Evolutionary conservation across 2,113 vertebrate species (phyloP).

Genomic region (Propithecus coquereli): DNA sequence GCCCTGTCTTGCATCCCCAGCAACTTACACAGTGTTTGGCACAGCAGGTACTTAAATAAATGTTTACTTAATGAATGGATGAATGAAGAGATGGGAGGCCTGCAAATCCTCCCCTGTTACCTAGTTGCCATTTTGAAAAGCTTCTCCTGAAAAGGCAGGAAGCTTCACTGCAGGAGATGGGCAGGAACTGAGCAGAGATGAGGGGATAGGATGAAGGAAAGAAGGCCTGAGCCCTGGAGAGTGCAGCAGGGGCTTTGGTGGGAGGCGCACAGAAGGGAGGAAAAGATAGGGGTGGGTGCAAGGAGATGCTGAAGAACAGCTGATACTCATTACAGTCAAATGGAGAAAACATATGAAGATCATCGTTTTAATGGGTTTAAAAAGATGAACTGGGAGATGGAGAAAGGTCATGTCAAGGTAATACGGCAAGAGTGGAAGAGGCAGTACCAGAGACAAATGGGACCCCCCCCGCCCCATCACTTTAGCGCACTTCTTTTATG

Average conservation of each 20-base stretch:
- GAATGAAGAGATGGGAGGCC: background rate
- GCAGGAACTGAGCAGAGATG: background rate
- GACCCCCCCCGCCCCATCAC: no score
- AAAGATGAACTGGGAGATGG: background rate
- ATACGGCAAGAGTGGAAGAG: background rate
- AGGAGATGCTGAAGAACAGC: background rate
- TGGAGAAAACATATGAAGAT: background rate
- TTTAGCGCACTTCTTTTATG: background rate
- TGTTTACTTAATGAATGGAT: background rate
- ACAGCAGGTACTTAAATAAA: background rate
- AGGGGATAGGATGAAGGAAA: background rate
- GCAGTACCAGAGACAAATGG: background rate
- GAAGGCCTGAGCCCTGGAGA: background rate
- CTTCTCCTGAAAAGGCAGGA: background rate
- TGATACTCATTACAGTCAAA: background rate
- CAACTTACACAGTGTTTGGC: background rate
- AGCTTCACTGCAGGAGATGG: background rate
- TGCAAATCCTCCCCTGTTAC: background rate
- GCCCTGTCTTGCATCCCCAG: background rate
- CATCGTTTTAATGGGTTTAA: background rate
- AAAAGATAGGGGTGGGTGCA: background rate
- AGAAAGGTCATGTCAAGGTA: background rate
- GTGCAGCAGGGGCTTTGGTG: fast-evolving
- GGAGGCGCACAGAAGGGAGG: background rate
- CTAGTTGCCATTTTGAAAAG: background rate